Conservation (phyloP, 2,797 vertebrate genomes). For the Phoebastria nigripes region DNA sequence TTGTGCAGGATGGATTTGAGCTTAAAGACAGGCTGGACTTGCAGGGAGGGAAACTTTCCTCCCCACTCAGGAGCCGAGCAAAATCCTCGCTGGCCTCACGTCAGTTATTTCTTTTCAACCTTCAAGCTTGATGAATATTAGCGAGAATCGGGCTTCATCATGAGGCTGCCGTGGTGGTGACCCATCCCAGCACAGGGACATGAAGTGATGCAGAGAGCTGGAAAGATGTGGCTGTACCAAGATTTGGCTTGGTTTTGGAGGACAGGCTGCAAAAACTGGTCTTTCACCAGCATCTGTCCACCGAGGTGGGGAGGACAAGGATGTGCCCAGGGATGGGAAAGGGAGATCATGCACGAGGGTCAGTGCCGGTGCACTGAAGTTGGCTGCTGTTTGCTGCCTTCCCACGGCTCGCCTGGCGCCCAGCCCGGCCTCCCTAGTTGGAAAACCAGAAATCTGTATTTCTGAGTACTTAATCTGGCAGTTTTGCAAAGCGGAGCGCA, state of each 20-base stretch:
- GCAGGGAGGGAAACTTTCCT: background rate
- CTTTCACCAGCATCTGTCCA: background rate
- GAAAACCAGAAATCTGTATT: background rate
- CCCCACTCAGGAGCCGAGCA: background rate
- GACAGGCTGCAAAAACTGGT: background rate
- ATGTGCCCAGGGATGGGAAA: background rate
- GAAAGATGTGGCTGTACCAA: background rate
- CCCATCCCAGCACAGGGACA: background rate
- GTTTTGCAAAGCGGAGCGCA: background rate
- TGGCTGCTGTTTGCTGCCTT: background rate
- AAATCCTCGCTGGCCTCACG: background rate
- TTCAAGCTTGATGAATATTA: background rate
- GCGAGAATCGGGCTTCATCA: rapidly evolving
- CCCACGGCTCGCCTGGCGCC: background rate
- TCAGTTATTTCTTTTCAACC: background rate
- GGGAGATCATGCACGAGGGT: background rate
- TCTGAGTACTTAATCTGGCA: background rate
- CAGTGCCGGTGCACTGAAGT: background rate
- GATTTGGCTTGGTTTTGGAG: background rate
- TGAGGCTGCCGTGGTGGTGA: rapidly evolving
- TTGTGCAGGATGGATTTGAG: background rate
- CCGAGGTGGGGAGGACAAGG: background rate
- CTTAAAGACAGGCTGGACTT: background rate
- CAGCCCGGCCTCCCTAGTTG: background rate
- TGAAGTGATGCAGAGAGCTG: rapidly evolving